These are phyloP conservation scores for Agrilus cyanescens DNA, from an alignment of 2,888 invertebrate species.

Conservation along the genomic window DNA sequence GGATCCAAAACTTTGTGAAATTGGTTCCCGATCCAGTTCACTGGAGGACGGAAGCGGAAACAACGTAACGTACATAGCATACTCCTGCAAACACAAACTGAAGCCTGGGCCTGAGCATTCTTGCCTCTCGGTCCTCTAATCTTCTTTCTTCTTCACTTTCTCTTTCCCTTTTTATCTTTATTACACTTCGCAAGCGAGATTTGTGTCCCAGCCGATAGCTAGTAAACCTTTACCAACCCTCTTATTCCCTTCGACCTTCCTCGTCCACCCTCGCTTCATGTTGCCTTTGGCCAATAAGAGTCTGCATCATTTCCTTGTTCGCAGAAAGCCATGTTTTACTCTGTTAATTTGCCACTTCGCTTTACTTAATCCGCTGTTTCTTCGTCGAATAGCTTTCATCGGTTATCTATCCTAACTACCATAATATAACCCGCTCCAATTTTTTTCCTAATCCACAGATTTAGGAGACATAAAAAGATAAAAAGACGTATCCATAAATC, in stretches of 20 bases:
- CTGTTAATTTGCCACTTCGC: conserved; percentile 35
- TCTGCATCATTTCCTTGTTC: conserved; percentile 32
- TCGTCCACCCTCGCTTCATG: conserved; percentile 15
- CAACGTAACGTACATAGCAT: conserved; percentile 16
- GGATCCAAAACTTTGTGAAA: conserved; percentile 42
- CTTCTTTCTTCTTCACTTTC: conserved; percentile 51
- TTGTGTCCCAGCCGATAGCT: conserved; percentile 34
- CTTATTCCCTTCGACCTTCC: background rate
- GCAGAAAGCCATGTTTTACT: conserved; percentile 32
- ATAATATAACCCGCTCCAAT: no score
- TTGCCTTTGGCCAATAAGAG: conserved; percentile 7
- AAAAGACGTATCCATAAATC: no score
- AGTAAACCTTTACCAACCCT: background rate
- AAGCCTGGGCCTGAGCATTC: conserved; percentile 22
- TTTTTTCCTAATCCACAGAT: no score
- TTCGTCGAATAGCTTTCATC: conserved; percentile 21
- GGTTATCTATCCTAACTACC: no score
- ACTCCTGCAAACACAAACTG: conserved; percentile 3
- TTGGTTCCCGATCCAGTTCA: conserved; percentile 44
- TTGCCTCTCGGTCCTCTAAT: conserved; percentile 31
- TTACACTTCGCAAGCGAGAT: conserved; percentile 49
- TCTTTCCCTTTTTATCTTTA: conserved; percentile 43
- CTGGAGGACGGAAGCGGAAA: conserved; percentile 39
- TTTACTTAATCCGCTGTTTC: conserved; percentile 32
- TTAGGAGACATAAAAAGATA: no score